Percentiles rank a stretch among this genome's conserved stretches.
Conservation (phyloP, 2,797 vertebrate genomes). For the Tiaroga cobitis region DNA sequence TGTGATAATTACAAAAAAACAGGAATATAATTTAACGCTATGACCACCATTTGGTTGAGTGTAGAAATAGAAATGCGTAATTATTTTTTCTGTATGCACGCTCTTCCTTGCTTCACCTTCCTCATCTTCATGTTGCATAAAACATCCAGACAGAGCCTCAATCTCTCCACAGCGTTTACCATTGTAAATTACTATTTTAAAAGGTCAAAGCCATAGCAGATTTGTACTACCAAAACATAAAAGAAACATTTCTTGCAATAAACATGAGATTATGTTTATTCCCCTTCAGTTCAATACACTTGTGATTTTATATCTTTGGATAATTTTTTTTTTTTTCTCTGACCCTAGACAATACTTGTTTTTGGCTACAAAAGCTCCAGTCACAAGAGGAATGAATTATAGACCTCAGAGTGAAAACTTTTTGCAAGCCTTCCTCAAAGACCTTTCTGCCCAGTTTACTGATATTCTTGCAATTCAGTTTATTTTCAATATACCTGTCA, state of each 20-base stretch:
- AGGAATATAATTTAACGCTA: slow-evolving; percentile 26
- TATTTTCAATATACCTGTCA: background rate
- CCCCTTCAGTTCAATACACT: background rate
- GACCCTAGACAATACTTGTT: background rate
- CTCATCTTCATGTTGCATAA: background rate
- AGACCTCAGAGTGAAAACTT: background rate
- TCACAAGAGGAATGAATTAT: background rate
- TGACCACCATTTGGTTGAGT: slow-evolving; percentile 1
- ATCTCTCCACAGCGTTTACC: slow-evolving; percentile 5
- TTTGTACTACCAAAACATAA: background rate
- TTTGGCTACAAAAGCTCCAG: background rate
- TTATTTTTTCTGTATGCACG: background rate
- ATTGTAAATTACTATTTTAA: background rate
- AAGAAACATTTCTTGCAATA: slow-evolving; percentile 12
- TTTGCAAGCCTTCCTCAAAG: background rate
- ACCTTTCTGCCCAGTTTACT: background rate
- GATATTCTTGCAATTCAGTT: background rate
- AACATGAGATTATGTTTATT: slow-evolving; percentile 16
- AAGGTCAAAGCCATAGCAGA: slow-evolving; percentile 11
- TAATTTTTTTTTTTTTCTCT: background rate
- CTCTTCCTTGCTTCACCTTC: background rate
- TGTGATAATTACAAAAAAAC: slow-evolving; percentile 42
- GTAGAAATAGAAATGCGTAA: slow-evolving; percentile 18
- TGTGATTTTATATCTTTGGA: background rate
- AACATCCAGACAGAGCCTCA: background rate